Conservation (phyloP, 1,140 invertebrate genomes). For the Liolophura sinensis region DNA sequence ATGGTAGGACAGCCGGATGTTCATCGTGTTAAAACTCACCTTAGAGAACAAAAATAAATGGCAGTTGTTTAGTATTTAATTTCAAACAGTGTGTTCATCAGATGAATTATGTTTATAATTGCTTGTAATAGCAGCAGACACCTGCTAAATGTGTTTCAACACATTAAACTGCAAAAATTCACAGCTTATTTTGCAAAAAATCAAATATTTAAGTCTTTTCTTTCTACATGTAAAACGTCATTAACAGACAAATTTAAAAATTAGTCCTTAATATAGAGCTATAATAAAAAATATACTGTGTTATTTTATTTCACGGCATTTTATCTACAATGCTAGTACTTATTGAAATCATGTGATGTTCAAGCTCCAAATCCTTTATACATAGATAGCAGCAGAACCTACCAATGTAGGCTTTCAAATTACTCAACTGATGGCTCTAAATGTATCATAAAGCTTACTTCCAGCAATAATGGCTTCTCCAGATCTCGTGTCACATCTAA, state of each 20-base stretch:
- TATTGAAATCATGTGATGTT: neutral
- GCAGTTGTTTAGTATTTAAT: neutral
- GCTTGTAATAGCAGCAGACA: no score
- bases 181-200: no score
- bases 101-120: no score
- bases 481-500: conserved; percentile 58
- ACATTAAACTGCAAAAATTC: no score
- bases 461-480: conserved; percentile 41
- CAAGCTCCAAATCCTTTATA: neutral
- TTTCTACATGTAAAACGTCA: no score
- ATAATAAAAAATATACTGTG: no score
- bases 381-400: neutral
- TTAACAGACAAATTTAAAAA: no score
- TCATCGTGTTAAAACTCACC: conserved; percentile 62
- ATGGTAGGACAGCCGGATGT: conserved; percentile 87
- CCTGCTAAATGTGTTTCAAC: no score
- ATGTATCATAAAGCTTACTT: conserved; percentile 32
- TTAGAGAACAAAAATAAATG: conserved; percentile 20
- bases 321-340: neutral
- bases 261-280: no score
- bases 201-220: no score
- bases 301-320: no score
- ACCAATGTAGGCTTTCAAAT: neutral
- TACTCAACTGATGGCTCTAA: neutral
- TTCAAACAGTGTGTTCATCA: no score